Conservation (phyloP, 2,797 vertebrate genomes). For the Cynopterus sphinx region DNA sequence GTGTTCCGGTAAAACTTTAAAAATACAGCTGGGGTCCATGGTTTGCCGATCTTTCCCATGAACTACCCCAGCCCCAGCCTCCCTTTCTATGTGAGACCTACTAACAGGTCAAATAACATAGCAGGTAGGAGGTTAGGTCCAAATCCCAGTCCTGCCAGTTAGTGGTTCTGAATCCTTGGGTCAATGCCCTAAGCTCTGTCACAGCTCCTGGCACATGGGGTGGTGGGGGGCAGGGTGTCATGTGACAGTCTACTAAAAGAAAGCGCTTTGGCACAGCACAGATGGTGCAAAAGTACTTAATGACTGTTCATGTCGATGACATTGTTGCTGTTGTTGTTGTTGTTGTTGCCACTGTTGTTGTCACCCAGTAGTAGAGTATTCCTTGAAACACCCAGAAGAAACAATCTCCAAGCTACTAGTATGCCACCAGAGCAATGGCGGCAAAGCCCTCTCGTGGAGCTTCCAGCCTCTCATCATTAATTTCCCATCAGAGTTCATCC, state of each 20-base stretch:
- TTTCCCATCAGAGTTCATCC: constrained; percentile 68
- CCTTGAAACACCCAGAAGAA: neutral
- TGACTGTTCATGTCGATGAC: neutral
- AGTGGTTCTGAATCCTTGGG: neutral
- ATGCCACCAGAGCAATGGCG: neutral
- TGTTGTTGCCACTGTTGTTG: neutral
- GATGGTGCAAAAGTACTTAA: neutral
- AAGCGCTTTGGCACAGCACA: neutral
- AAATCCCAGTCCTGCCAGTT: neutral
- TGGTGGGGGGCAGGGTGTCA: neutral
- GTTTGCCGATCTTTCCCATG: neutral
- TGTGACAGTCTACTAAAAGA: neutral
- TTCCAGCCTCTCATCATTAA: constrained; percentile 63
- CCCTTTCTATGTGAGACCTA: neutral
- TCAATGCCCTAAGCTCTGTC: neutral
- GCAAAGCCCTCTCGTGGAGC: neutral
- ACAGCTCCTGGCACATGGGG: neutral
- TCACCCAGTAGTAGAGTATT: neutral
- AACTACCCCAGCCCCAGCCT: neutral
- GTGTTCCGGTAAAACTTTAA: constrained; percentile 8
- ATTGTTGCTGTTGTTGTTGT: neutral
- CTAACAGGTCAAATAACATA: neutral
- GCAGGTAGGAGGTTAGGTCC: neutral
- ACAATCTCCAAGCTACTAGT: neutral
- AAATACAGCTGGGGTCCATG: neutral